Base-by-base conservation (phyloP, 2,888 invertebrate species). In the Asteroscopus sphinx region DNA sequence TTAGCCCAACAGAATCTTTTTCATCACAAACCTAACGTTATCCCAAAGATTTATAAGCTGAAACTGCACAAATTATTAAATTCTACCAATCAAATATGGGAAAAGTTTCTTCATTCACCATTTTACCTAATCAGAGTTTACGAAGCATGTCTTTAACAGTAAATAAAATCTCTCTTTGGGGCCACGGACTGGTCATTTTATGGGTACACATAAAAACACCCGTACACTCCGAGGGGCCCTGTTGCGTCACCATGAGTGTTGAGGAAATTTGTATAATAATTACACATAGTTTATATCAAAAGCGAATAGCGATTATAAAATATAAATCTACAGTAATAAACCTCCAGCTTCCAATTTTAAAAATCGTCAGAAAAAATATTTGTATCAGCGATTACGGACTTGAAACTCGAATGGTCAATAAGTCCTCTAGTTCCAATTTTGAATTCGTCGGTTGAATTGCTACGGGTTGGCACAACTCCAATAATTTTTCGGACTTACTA, bases 181-280 rank as follows among this genome's bases (percentile, higher is more conserved):
- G 81, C 82, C 79, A 71, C 77, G 73, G 68, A 81, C 68, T 81
- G 81, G 81, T 82, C 81, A 84, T 81, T 86, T 85, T 84, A 87
- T 83, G 77, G 79, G 68, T 77, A 76, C 65, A 79, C 77, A 82
- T 81, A 87, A 85, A 86, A 82, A 81, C 73, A 62, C 48, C 62
- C 74, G 76, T 80, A 79, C 73, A 71, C 76, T 80, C 73, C 68
- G 83, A 88, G 93, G 82, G 92, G 91, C 91, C 92, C 88, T 81
- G 81, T 85, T 86, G 81, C 91, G 87, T 91, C 90, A 89, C 77
- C 77, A 79, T 82, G 80, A 81, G 83, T 82, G 85, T 79, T 81
- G 83, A 87, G 88, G 86, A 88, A 89, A 87, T 81, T 79, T 79
- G 81, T 83, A 77, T 84, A 80, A 80, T 78, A 76, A 76, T 76